Percentiles rank a stretch among this genome's conserved stretches.
Conservation (phyloP, 2,113 vertebrate species). For the Myotis brandtii region DNA sequence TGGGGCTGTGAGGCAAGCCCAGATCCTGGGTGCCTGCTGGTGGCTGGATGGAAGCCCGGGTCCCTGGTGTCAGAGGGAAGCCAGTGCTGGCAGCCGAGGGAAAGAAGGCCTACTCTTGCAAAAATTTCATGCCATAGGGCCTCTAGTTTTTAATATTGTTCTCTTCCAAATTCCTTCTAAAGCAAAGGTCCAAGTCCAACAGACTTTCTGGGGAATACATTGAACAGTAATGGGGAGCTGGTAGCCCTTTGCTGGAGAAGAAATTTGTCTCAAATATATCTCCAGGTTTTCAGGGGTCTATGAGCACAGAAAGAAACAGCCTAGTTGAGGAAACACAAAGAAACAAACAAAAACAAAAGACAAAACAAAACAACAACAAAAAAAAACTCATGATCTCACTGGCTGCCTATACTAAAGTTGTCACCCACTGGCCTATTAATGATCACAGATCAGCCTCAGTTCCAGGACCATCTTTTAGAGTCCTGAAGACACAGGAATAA, state of each 20-base stretch:
- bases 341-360: no score
- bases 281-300: background rate
- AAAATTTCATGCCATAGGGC: no score
- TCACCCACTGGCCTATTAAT: background rate
- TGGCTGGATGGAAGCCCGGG: no score
- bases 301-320: background rate
- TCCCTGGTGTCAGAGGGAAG: no score
- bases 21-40: no score
- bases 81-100: no score
- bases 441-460: background rate
- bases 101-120: no score
- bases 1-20: no score
- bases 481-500: background rate
- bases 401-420: background rate
- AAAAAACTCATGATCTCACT: background rate
- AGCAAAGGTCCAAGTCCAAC: background rate
- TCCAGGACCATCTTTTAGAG: background rate
- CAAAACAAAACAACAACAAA: no score
- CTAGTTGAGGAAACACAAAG: background rate
- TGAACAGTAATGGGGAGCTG: background rate
- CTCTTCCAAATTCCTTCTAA: slow-evolving; percentile 16
- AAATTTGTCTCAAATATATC: background rate
- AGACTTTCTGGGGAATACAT: background rate
- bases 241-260: background rate
- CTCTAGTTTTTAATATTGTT: background rate